These are phyloP conservation scores for Bos javanicus DNA, from an alignment of 2,113 vertebrate genomes.

Conservation along the genomic window DNA sequence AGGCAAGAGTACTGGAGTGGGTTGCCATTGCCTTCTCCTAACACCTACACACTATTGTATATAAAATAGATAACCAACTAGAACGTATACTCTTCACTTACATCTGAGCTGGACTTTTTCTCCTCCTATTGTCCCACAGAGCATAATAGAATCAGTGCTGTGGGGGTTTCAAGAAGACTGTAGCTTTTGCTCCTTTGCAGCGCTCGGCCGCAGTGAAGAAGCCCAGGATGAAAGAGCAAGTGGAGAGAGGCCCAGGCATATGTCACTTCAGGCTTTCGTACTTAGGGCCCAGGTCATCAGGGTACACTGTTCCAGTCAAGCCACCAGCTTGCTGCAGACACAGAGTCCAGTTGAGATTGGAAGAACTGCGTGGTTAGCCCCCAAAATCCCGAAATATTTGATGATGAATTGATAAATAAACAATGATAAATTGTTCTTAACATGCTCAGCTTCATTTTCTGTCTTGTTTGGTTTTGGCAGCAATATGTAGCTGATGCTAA, in stretches of 20 bases:
- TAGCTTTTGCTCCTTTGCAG: neutral
- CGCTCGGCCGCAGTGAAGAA: neutral
- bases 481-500: neutral
- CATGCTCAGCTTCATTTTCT: neutral
- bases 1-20: too few relatives aligned
- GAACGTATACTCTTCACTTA: neutral
- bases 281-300: neutral
- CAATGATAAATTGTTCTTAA: neutral
- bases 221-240: neutral
- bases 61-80: neutral
- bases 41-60: neutral
- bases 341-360: neutral
- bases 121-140: neutral
- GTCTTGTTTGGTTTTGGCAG: neutral
- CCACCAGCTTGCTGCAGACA: neutral
- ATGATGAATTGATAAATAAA: too few relatives aligned
- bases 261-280: neutral
- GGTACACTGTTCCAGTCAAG: neutral
- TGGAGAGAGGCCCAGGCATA: neutral
- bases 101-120: neutral
- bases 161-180: neutral
- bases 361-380: neutral
- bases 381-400: neutral
- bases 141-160: neutral
- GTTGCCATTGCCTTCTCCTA: neutral